phyloP scores from a whole-genome alignment of 2,113 vertebrate genomes.

The Mystacornis crossleyi region DNA sequence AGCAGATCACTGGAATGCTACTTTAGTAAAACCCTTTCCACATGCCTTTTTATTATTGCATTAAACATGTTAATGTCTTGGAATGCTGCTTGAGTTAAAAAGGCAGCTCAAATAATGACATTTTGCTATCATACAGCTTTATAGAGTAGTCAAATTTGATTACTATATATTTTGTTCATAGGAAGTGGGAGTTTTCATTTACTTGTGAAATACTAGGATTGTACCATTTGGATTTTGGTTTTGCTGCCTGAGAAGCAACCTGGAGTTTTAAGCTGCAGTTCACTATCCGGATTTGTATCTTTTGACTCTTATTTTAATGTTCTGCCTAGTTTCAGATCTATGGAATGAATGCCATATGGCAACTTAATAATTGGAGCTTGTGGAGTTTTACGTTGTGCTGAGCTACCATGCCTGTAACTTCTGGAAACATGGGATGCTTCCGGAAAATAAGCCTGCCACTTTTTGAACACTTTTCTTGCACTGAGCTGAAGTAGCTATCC shows the following conservation, averaged over 20 bases:
- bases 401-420: not conserved
- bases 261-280: not conserved
- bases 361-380: not conserved
- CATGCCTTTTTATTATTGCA: not conserved
- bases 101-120: not conserved
- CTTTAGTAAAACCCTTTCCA: not conserved
- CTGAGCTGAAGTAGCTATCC: not conserved
- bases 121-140: not conserved
- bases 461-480: not conserved
- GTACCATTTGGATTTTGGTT: not conserved
- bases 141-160: not conserved
- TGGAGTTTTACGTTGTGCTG: not conserved
- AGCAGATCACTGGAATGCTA: not conserved
- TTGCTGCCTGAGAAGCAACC: not conserved
- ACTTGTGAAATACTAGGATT: not conserved
- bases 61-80: not conserved
- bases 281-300: not conserved
- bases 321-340: not conserved
- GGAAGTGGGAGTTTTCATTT: not conserved
- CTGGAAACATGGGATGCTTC: not conserved
- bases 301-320: not conserved
- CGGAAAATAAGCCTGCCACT: not conserved
- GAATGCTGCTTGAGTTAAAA: constrained; percentile 2
- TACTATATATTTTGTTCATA: not conserved
- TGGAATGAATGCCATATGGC: not conserved